Evolutionary conservation across 1,140 invertebrate genomes (phyloP).

Genomic region (Cydia fagiglandana): DNA sequence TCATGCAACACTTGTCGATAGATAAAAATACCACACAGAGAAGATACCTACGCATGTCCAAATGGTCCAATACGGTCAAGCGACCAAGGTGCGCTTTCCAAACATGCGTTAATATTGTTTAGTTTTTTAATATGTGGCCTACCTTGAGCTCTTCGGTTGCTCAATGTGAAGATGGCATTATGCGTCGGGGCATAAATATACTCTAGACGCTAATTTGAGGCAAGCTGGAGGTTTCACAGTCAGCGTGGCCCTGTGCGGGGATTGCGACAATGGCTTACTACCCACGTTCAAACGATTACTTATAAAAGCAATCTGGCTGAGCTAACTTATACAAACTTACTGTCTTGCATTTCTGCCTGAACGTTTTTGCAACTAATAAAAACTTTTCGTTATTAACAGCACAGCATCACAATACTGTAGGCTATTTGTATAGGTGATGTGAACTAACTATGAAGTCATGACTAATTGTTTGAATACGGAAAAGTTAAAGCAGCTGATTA

Average conservation of each 20-base stretch:
- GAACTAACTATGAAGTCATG: conserved; percentile 1
- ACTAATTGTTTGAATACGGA: conserved; percentile 19
- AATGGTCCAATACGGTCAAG: conserved; percentile 42
- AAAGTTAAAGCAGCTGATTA: conserved; percentile 14
- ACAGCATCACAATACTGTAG: not conserved
- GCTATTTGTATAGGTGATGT: conserved; percentile 8
- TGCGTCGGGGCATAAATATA: conserved; percentile 48
- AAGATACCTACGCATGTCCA: not conserved
- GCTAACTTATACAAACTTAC: conserved; percentile 29
- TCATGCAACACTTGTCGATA: not conserved
- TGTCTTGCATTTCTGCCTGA: not conserved
- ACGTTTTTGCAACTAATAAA: conserved; percentile 5
- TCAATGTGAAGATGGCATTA: conserved; percentile 64
- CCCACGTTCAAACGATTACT: conserved; percentile 37
- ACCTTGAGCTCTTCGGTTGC: conserved; percentile 62
- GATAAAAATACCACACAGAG: not conserved
- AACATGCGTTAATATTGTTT: conserved; percentile 63
- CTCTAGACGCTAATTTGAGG: conserved; percentile 52
- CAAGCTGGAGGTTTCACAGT: conserved; percentile 45
- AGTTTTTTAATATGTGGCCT: conserved; percentile 67
- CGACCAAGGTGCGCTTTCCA: conserved; percentile 61
- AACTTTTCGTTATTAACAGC: conserved; percentile 4
- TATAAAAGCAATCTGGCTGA: conserved; percentile 27
- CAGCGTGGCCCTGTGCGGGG: conserved; percentile 41
- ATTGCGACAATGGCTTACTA: conserved; percentile 53